Percentiles rank a stretch among this genome's conserved stretches.
These are phyloP conservation scores for Eretmochelys imbricata DNA, from an alignment of 2,113 vertebrate species.

Conservation along the genomic window DNA sequence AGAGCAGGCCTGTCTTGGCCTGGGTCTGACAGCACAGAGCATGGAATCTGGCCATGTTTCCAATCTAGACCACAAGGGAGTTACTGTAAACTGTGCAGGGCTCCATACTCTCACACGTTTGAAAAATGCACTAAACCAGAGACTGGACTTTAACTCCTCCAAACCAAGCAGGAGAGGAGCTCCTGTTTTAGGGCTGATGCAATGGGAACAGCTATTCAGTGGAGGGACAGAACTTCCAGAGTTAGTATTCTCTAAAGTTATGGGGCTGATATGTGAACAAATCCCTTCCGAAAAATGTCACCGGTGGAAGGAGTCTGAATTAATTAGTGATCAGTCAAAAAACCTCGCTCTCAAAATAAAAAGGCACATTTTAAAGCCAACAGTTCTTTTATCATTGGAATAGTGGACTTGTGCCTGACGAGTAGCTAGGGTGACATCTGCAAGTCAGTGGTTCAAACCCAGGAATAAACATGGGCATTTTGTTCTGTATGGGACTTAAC, in stretches of 20 bases:
- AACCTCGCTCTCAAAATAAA: background rate
- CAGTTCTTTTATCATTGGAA: background rate
- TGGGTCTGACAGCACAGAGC: background rate
- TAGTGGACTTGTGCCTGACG: background rate
- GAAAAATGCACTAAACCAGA: fast-evolving
- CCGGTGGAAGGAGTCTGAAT: fast-evolving
- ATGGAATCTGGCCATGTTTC: background rate
- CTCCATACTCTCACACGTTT: background rate
- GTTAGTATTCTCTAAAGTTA: background rate
- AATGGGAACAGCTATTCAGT: fast-evolving
- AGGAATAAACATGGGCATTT: background rate
- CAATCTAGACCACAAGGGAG: fast-evolving
- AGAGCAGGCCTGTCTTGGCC: background rate
- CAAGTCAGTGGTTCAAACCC: background rate
- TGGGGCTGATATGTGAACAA: fast-evolving
- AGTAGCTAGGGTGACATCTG: background rate
- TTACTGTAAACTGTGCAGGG: background rate
- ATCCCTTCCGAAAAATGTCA: background rate
- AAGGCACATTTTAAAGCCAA: fast-evolving
- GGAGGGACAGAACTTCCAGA: fast-evolving
- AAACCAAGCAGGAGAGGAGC: fast-evolving
- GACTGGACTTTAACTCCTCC: fast-evolving
- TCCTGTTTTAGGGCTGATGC: background rate
- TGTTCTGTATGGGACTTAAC: background rate
- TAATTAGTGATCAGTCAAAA: background rate